Base-by-base conservation (phyloP, 1,140 invertebrate species). In the Drosophila ohnishii region DNA sequence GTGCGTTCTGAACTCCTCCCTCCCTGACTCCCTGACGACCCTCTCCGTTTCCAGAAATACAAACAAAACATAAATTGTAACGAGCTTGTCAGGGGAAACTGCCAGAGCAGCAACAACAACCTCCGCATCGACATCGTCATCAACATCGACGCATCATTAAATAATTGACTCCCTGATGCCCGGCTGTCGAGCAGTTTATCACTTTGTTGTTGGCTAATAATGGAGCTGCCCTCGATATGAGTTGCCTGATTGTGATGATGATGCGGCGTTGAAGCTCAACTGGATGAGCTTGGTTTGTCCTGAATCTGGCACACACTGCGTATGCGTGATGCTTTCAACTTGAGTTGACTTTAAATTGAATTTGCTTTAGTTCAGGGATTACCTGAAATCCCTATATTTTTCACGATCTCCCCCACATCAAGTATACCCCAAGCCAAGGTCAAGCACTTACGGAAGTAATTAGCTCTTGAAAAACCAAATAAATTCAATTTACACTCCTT, bases 11-110 rank as follows among this genome's bases (percentile, higher is more conserved):
- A 47, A 25, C 6, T 28, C 5, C 25, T 28, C 25, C 25, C 44
- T n/a, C 25, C 25, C 44, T n/a, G 45, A n/a, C 13, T 9, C 44
- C 13, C 22, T 4, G 3, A 1, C 22, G 13, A 28, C 6, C 10
- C 16, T 39, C 42, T 22, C 39, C n/a, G 28, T 28, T 44, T 22
- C 45, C 34, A 42, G 30, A 40, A 58, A 60, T 55, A 55, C 74
- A 76, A 77, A 76, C 74, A 77, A 76, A 69, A 55, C 63, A 77
- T 76, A 76, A 76, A 76, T 76, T 76, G 51, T 76, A 76, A 76
- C 74, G 73, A 76, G 74, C 74, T 69, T 76, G 74, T 76, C 74
- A 61, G 42, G 64, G 63, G 44, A 48, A 61, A 62, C 42, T 50
- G 71, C 37, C 74, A 37, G 22, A 42, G 14, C 58, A 51, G 65